Conservation (phyloP, 23 tunicate genomes). For the Trididemnum nubilum region DNA sequence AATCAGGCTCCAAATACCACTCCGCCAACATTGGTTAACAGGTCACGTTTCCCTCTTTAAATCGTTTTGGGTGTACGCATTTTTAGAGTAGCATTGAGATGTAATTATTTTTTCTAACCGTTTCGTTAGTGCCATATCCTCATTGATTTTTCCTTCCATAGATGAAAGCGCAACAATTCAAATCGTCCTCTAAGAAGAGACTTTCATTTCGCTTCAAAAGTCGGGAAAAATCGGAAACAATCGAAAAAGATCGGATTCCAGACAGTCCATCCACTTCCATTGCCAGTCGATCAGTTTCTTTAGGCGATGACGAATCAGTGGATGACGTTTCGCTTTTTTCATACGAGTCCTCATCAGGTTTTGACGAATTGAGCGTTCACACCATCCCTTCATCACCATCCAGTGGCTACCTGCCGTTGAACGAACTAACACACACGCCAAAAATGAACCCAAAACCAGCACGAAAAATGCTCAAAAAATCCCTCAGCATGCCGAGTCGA, state of each 20-base stretch:
- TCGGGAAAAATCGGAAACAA: slow-evolving; percentile 47
- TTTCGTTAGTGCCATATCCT: no score
- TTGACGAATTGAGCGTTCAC: slow-evolving; percentile 10
- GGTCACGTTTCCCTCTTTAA: no score
- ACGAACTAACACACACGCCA: neutral
- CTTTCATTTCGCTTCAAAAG: slow-evolving; percentile 52
- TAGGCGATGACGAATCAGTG: neutral
- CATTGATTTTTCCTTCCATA: no score
- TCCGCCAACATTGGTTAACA: no score
- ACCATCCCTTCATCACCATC: slow-evolving; percentile 2
- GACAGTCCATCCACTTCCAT: neutral
- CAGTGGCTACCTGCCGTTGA: neutral
- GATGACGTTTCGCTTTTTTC: neutral
- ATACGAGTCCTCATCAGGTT: neutral
- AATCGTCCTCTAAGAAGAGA: neutral
- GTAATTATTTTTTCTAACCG: no score
- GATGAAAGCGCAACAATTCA: no score
- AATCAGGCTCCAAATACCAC: no score
- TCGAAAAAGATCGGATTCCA: neutral
- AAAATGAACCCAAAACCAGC: slow-evolving; percentile 33
- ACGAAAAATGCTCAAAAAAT: slow-evolving; percentile 73
- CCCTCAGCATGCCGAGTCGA: slow-evolving; percentile 60
- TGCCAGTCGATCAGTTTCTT: neutral
- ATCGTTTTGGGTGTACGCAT: no score
- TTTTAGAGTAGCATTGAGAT: no score